A percentile compares a stretch with the other conserved stretches of the same genome.
These are phyloP conservation scores for Acanthosepion esculentum DNA, from an alignment of 2,888 invertebrate genomes.

Conservation along the genomic window DNA sequence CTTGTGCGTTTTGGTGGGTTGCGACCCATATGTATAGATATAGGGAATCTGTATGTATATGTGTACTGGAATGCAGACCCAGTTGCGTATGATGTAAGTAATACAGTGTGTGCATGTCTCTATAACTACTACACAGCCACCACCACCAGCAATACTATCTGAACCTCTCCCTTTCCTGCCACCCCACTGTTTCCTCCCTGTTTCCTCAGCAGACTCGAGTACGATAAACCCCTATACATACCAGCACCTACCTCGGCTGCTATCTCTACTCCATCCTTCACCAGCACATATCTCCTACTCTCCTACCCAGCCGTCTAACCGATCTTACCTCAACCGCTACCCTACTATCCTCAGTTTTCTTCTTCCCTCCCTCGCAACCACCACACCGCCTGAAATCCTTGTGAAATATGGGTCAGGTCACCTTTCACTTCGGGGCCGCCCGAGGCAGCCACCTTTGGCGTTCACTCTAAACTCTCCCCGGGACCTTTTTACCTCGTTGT, in stretches of 20 bases:
- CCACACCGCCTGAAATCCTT: slow-evolving; percentile 33
- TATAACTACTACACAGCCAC: neutral
- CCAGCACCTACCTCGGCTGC: slow-evolving; percentile 12
- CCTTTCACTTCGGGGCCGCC: slow-evolving; percentile 37
- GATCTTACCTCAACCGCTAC: neutral
- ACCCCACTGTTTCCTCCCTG: neutral
- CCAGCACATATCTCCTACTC: neutral
- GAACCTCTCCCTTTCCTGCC: neutral
- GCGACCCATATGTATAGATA: neutral
- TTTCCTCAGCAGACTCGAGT: neutral
- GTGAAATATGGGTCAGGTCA: slow-evolving; percentile 43
- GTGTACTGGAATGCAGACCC: slow-evolving; percentile 33
- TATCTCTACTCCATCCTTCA: neutral
- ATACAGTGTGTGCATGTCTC: slow-evolving; percentile 33
- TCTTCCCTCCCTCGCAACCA: neutral
- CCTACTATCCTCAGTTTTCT: neutral
- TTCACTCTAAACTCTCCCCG: slow-evolving; percentile 8
- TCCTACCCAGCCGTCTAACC: neutral
- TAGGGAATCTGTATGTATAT: neutral
- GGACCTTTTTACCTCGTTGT: slow-evolving; percentile 33
- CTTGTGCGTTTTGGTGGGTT: neutral
- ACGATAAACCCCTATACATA: slow-evolving; percentile 33
- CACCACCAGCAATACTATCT: neutral
- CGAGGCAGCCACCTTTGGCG: slow-evolving; percentile 33
- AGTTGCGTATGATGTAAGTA: slow-evolving; percentile 33